Percentiles rank a stretch among this genome's conserved stretches.
These are phyloP conservation scores for Potamilus streckersoni DNA, from an alignment of 1,140 invertebrate species.

Conservation along the genomic window DNA sequence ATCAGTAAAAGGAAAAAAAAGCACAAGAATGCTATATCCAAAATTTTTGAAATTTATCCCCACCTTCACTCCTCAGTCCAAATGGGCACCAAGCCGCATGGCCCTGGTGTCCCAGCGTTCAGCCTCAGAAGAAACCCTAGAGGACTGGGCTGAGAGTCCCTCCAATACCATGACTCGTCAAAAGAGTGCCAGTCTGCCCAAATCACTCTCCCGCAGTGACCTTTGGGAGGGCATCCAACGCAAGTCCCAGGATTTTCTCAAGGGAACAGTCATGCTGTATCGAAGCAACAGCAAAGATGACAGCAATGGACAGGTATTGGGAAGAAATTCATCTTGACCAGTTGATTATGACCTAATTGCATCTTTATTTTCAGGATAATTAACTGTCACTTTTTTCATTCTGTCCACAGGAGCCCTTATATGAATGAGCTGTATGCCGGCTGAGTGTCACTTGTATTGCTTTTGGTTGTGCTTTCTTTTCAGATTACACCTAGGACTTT, in stretches of 20 bases:
- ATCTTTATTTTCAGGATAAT: background rate
- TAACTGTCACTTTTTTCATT: slow-evolving; percentile 4
- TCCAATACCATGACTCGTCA: slow-evolving; percentile 37
- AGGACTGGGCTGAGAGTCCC: slow-evolving; percentile 54
- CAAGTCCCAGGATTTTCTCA: slow-evolving; percentile 61
- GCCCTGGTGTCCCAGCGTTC: slow-evolving; percentile 40
- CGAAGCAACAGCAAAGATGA: slow-evolving; percentile 56
- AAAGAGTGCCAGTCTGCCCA: slow-evolving; percentile 59
- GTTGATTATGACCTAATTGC: background rate
- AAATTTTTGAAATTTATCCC: too few species aligned
- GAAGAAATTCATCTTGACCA: slow-evolving; percentile 12
- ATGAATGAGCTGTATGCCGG: too few species aligned
- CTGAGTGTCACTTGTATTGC: too few species aligned
- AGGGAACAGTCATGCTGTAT: slow-evolving; percentile 55
- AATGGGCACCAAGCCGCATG: slow-evolving; percentile 48
- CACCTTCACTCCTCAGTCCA: slow-evolving; percentile 42
- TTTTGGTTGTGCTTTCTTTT: too few species aligned
- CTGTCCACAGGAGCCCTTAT: background rate
- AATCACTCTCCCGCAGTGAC: slow-evolving; percentile 44
- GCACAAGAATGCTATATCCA: too few species aligned
- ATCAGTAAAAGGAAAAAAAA: too few species aligned
- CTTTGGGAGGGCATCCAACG: slow-evolving; percentile 62
- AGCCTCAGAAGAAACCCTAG: slow-evolving; percentile 58
- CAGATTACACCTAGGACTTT: too few species aligned
- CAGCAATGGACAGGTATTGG: slow-evolving; percentile 42